These are phyloP conservation scores for Amphiprion percula DNA, from an alignment of 2,113 vertebrate species.

Conservation along the genomic window DNA sequence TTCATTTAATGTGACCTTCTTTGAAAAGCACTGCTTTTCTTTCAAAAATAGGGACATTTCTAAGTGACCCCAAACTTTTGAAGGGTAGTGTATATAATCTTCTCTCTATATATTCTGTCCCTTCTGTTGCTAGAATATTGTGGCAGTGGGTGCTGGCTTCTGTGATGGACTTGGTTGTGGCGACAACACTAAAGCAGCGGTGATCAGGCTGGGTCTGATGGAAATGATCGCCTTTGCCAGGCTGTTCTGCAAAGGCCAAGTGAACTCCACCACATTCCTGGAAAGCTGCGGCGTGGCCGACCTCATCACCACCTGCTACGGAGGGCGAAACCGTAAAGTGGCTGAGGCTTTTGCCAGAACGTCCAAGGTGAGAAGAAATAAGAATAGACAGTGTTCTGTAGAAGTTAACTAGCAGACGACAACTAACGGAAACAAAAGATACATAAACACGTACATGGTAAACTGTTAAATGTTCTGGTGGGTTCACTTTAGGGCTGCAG, in stretches of 20 bases:
- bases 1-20: too few relatives aligned
- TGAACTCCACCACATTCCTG: conserved; percentile 86
- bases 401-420: neutral
- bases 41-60: too few relatives aligned
- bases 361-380: conserved; percentile 82
- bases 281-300: conserved; percentile 92
- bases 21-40: too few relatives aligned
- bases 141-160: conserved; percentile 90
- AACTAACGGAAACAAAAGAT: too few relatives aligned
- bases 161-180: conserved; percentile 88
- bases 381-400: neutral
- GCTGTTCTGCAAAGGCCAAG: conserved; percentile 85
- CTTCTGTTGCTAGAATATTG: conserved; percentile 84
- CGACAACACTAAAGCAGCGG: conserved; percentile 91
- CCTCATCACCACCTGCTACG: conserved; percentile 92
- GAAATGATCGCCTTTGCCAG: conserved; percentile 91
- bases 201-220: conserved; percentile 92
- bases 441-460: too few relatives aligned
- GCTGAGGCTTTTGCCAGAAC: conserved; percentile 89
- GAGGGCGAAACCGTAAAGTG: conserved; percentile 89
- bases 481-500: too few relatives aligned
- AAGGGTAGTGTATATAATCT: too few relatives aligned
- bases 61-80: too few relatives aligned
- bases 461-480: too few relatives aligned
- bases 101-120: neutral